Percentiles rank a stretch among this genome's conserved stretches.
phyloP scores from a whole-genome alignment of 30 jellyfish, hydroid and myxozoan genomes.

The Cassiopea xamachana region DNA sequence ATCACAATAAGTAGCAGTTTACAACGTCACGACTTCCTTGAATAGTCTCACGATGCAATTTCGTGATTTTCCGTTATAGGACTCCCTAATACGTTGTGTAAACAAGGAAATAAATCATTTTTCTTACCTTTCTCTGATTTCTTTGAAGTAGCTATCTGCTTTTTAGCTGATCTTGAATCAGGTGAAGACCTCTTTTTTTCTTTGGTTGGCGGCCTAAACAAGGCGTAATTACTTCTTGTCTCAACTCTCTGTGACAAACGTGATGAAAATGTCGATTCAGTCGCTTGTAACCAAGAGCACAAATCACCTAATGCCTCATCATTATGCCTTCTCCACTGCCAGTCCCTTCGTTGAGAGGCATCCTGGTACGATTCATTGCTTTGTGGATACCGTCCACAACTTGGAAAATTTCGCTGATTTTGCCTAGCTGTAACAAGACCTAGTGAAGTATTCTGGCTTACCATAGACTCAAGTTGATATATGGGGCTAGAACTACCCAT shows the following conservation, averaged over 20 bases:
- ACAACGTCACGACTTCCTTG: not conserved
- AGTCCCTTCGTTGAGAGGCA: constrained; percentile 62
- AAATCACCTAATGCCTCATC: constrained; percentile 76
- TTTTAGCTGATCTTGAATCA: constrained; percentile 40
- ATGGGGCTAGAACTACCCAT: constrained; percentile 84
- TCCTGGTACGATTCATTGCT: constrained; percentile 59
- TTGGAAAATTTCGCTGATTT: constrained; percentile 66
- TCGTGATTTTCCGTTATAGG: not conserved
- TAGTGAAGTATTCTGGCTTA: constrained; percentile 70
- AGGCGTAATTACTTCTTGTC: constrained; percentile 68
- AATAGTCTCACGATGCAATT: not conserved
- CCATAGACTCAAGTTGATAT: constrained; percentile 83
- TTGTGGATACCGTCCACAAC: constrained; percentile 68
- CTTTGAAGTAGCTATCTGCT: constrained; percentile 39
- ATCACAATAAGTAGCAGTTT: not conserved
- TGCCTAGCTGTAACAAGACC: constrained; percentile 81
- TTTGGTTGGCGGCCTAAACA: constrained; percentile 76
- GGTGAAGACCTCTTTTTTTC: constrained; percentile 51
- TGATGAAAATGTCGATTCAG: constrained; percentile 70
- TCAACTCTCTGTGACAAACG: constrained; percentile 70
- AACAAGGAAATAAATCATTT: not conserved
- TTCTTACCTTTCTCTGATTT: constrained; percentile 69
- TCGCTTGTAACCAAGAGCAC: constrained; percentile 79
- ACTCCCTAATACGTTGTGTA: not conserved
- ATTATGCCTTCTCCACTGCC: constrained; percentile 74